A percentile compares a stretch with the other conserved stretches of the same genome.
phyloP scores from a whole-genome alignment of 2,888 invertebrate species.

The Phaedon cochleariae region DNA sequence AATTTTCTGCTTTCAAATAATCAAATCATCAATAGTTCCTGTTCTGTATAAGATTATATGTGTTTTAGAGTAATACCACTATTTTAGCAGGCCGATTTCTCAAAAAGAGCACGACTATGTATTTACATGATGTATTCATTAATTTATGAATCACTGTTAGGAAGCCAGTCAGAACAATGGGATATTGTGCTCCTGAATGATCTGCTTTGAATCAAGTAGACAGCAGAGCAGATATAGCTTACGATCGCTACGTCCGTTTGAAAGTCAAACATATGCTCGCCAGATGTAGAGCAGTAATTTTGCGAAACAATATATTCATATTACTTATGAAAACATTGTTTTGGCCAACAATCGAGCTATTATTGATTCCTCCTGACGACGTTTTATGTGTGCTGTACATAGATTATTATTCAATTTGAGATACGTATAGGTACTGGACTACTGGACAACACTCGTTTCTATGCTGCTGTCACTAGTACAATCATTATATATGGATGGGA shows the following conservation, averaged over 20 bases:
- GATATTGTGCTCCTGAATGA: conserved; percentile 37
- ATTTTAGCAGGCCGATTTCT: too few relatives aligned
- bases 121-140: neutral
- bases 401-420: neutral
- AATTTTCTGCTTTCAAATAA: too few relatives aligned
- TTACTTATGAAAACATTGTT: conserved; percentile 38
- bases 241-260: conserved; percentile 31
- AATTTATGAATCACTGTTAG: conserved; percentile 36
- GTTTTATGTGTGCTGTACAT: conserved; percentile 11
- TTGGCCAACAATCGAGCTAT: conserved; percentile 38
- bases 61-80: too few relatives aligned
- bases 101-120: neutral
- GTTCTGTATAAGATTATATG: too few relatives aligned
- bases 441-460: neutral
- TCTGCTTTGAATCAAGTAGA: conserved; percentile 43
- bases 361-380: conserved; percentile 27
- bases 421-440: too few relatives aligned
- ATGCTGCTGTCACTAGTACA: too few relatives aligned
- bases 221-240: conserved; percentile 33
- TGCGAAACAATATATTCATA: conserved; percentile 41
- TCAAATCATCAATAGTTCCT: too few relatives aligned
- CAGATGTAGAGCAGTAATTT: conserved; percentile 38
- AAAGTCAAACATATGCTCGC: conserved; percentile 29
- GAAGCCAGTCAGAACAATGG: conserved; percentile 38
- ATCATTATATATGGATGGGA: too few relatives aligned